Evolutionary conservation across 2,113 vertebrate genomes (phyloP).

Genomic region (Indri indri): DNA sequence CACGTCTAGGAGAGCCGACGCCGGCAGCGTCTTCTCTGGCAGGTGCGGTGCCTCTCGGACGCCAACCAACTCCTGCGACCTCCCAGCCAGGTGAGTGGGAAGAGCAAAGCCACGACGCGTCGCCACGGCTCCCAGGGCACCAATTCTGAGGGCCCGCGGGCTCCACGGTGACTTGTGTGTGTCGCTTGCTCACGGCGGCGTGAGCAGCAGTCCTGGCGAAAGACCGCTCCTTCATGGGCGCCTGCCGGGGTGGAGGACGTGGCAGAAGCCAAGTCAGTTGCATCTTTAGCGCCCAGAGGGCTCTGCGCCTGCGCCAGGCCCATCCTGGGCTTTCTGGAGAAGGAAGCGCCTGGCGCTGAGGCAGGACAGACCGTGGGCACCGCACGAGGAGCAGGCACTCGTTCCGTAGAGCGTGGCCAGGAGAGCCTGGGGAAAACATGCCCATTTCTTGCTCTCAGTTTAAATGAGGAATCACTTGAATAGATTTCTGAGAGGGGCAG

Average conservation of each 20-base stretch:
- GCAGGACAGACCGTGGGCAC: background rate
- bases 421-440: background rate
- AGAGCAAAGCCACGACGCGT: rapidly evolving
- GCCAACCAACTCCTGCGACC: rapidly evolving
- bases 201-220: rapidly evolving
- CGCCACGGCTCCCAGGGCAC: background rate
- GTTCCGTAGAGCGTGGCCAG: background rate
- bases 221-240: background rate
- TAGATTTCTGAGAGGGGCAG: background rate
- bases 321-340: background rate
- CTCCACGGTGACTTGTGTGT: background rate
- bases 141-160: background rate
- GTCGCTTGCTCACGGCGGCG: background rate
- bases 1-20: rapidly evolving
- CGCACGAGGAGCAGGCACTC: background rate
- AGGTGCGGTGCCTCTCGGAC: background rate
- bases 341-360: background rate
- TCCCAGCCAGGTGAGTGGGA: rapidly evolving
- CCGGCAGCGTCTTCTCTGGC: background rate
- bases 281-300: background rate
- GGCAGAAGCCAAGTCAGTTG: background rate
- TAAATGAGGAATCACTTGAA: background rate
- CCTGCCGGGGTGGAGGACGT: rapidly evolving
- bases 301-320: background rate
- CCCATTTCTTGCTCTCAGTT: background rate